Evolutionary conservation across 2,888 invertebrate genomes (phyloP).

Genomic region (Plagiodera versicolora): DNA sequence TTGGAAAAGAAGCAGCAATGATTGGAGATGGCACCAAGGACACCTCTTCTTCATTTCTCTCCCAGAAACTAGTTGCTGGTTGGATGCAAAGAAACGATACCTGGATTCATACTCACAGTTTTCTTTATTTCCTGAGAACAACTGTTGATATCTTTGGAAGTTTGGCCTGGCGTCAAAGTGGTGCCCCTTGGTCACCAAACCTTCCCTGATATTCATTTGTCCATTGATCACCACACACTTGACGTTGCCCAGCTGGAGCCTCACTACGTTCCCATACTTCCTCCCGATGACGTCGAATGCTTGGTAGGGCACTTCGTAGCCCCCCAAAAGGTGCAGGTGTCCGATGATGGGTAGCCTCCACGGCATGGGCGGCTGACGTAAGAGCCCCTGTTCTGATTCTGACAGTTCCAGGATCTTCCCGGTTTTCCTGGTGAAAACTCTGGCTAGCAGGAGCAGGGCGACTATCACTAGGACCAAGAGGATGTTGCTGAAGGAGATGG

Average conservation of each 20-base stretch:
- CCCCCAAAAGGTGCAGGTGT: slow-evolving; percentile 59
- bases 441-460: slow-evolving; percentile 13
- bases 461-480: slow-evolving; percentile 14
- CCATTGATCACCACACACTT: slow-evolving; percentile 63
- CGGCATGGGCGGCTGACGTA: slow-evolving; percentile 57
- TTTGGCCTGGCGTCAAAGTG: slow-evolving; percentile 68
- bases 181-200: slow-evolving; percentile 60
- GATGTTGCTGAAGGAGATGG: slow-evolving; percentile 18
- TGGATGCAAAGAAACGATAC: no score
- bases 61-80: no score
- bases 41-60: no score
- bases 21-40: no score
- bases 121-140: slow-evolving; percentile 67
- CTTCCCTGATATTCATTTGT: slow-evolving; percentile 62
- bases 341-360: slow-evolving; percentile 61
- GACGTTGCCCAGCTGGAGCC: slow-evolving; percentile 60
- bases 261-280: slow-evolving; percentile 60
- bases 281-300: slow-evolving; percentile 59
- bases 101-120: slow-evolving; percentile 62
- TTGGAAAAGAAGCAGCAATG: no score
- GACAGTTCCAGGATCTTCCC: no score
- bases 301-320: slow-evolving; percentile 63
- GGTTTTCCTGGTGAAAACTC: no score
- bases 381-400: no score
- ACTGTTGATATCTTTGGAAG: slow-evolving; percentile 63